Evolutionary conservation across 2,888 invertebrate species (phyloP).

Genomic region (Cataglyphis altisquamis): DNA sequence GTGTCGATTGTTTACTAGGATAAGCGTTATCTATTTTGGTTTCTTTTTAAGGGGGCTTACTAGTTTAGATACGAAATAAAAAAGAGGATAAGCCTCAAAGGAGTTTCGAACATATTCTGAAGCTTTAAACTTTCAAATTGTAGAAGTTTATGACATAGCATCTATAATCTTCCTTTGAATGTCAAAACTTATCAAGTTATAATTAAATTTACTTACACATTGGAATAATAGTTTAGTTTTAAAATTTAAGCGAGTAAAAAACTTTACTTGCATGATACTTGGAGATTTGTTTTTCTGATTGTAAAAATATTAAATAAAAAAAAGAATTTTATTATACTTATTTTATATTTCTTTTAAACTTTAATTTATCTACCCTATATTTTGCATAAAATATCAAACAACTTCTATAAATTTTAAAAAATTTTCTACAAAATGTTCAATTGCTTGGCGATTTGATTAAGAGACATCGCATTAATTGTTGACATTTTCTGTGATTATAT

Average conservation of each 20-base stretch:
- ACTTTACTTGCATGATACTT: not conserved
- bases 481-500: constrained; percentile 21
- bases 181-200: constrained; percentile 29
- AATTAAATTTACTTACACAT: constrained; percentile 27
- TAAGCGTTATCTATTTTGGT: not conserved
- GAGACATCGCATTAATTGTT: constrained; percentile 22
- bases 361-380: not conserved
- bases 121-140: constrained; percentile 23
- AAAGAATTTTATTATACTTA: constrained; percentile 2
- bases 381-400: not conserved
- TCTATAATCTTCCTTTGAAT: constrained; percentile 44
- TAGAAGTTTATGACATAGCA: constrained; percentile 35
- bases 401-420: not conserved
- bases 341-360: not conserved
- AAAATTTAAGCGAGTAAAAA: not conserved
- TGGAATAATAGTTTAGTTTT: constrained; percentile 10
- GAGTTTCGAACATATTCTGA: constrained; percentile 9
- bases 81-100: constrained; percentile 10
- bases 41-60: not conserved
- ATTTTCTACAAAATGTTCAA: not conserved
- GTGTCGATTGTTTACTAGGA: constrained; percentile 9
- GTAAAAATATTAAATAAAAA: not conserved
- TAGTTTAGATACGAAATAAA: constrained; percentile 17
- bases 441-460: not conserved
- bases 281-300: not conserved